Evolutionary conservation across 2,797 vertebrate species (phyloP), one percentile per base, ranked within the genome.

Genomic region (Spinus pinus): DNA sequence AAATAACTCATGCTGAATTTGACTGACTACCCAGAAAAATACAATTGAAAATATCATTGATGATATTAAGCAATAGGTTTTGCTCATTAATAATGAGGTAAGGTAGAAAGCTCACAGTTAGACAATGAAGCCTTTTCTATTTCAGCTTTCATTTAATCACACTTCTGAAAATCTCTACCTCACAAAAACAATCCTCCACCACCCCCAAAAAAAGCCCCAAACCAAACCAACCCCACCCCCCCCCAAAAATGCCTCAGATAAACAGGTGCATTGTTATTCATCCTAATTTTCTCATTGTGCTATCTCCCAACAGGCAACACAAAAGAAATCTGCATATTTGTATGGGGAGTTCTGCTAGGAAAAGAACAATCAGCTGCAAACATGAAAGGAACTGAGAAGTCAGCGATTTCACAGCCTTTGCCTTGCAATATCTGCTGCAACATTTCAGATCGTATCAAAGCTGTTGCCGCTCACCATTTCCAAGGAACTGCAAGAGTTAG

Each of bases 391-490:
- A 92, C 31, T 62, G 56, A 70, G 12, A 84, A 74, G 53, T 92
- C 93, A 93, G 94, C 89, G 85, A 31, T 77, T 95, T 89, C 81
- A 93, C 84, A 95, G 91, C 53, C 75, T 92, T 87, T 91, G 64
- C 64, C 49, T 91, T 87, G 82, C 53, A 77, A 6, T 92, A 84
- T 91, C 70, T 91, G 37, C 71, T 70, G 60, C 44, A 85, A 53
- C 19, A 42, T 62, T 85, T 80, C 46, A 60, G 69, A 85, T 77
- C 44, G 7, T 67, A 91, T 67, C 67, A 82, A 85, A 94, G 61
- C 57, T 77, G 46, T 8, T 77, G 16, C 46, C 0, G 0, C 1
- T 4, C 22, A 53, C 10, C 22, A 78, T 86, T 67, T 77, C 37
- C 37, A 53, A 6, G 22, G 31, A 77, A 71, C 33, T 82, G 37